Base-by-base conservation (phyloP, 2,888 invertebrate genomes). In the Crioceris asparagi region DNA sequence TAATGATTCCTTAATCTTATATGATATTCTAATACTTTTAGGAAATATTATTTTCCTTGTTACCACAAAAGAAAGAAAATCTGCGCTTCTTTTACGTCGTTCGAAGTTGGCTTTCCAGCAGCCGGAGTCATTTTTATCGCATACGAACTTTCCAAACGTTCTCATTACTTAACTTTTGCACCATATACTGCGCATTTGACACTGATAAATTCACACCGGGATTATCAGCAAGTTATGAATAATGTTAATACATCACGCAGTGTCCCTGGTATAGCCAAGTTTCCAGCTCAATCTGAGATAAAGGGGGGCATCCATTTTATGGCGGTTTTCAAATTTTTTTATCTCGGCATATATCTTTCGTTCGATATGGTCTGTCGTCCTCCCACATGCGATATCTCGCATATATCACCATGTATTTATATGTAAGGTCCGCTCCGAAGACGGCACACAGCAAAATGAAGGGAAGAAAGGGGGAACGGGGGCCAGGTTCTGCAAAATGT, bases 361-460 rank as follows among this genome's bases (percentile, higher is more conserved):
- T 55, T 55, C 56, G 54, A 57, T 58, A 56, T n/a, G n/a, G 55
- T 53, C 54, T 52, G 32, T 52, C 53, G 54, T 51, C 53, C 55
- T 52, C 55, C 56, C 51, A 55, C 56, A 47, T 51, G 44, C 41
- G 50, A 50, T 58, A 56, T 55, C 57, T 47, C 48, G 46, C 45
- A 56, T 57, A 55, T 53, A 58, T 58, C 56, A 56, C 51, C 54
- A 43, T 53, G 54, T 53, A 55, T 55, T 30, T 41, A 41, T 57
- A 55, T 57, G 55, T 53, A 55, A 56, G 55, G 55, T 55, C 55
- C 55, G 51, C 12, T 29, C 14, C 10, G 29, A 29, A 14, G 29
- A 29, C 12, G 29, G 29, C n/a, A n/a, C n/a, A n/a, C n/a, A n/a
- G n/a, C n/a, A n/a, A n/a, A n/a, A n/a, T n/a, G n/a, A n/a, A n/a